Conservation (phyloP, 2,113 vertebrate genomes). For the Lates calcarifer region DNA sequence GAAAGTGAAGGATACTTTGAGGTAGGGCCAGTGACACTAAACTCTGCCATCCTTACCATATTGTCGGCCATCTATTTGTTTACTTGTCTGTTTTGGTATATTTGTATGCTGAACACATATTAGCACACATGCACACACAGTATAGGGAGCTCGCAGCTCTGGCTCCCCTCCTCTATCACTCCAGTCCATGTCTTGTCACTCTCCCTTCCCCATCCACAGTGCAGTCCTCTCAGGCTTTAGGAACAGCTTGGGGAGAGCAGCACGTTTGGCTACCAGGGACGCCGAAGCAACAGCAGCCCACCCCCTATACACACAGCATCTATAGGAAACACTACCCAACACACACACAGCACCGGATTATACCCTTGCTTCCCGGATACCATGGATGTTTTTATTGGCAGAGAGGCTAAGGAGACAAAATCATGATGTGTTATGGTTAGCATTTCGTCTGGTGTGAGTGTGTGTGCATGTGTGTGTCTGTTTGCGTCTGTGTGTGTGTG, state of each 20-base stretch:
- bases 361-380: conserved; percentile 59
- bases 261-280: conserved; percentile 85
- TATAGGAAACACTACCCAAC: conserved; percentile 61
- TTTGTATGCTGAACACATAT: conserved; percentile 66
- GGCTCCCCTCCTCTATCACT: conserved; percentile 46
- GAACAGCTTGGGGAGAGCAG: conserved; percentile 86
- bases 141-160: conserved; percentile 52
- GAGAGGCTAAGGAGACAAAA: conserved; percentile 63
- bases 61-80: conserved; percentile 43
- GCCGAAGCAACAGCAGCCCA: conserved; percentile 78
- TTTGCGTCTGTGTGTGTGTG: conserved; percentile 31
- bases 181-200: conserved; percentile 78
- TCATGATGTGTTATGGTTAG: conserved; percentile 82
- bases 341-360: conserved; percentile 62
- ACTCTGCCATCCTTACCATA: not conserved
- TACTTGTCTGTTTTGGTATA: conserved; percentile 38
- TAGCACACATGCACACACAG: conserved; percentile 39
- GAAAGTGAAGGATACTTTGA: not conserved
- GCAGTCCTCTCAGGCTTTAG: conserved; percentile 86
- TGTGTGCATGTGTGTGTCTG: conserved; percentile 55
- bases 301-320: conserved; percentile 77
- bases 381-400: conserved; percentile 72
- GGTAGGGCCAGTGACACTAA: not conserved
- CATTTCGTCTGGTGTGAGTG: conserved; percentile 66
- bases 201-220: conserved; percentile 78